These are phyloP conservation scores for Peromyscus melanophrys DNA, from an alignment of 2,797 vertebrate species.

Conservation along the genomic window DNA sequence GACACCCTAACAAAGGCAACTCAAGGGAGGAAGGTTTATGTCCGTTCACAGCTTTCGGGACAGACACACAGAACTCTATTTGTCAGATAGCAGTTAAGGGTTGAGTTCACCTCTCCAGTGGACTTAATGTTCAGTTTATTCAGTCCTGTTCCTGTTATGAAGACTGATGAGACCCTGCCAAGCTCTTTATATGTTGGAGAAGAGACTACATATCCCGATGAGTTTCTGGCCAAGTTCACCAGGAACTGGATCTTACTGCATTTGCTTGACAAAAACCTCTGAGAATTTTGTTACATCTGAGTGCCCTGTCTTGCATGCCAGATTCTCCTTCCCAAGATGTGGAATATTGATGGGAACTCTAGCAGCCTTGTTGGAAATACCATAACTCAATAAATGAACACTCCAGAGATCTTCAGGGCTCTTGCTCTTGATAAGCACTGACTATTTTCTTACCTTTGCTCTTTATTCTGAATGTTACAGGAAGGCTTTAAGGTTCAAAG, in stretches of 20 bases:
- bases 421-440: background rate
- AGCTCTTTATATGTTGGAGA: background rate
- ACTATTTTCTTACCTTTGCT: background rate
- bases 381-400: background rate
- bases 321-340: background rate
- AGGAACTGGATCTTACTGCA: background rate
- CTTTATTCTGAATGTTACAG: background rate
- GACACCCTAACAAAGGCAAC: background rate
- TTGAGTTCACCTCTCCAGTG: background rate
- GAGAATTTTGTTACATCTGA: background rate
- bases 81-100: background rate
- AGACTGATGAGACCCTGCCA: background rate
- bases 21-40: background rate
- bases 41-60: background rate
- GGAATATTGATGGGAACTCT: background rate
- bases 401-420: background rate
- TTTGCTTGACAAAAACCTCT: background rate
- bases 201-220: background rate
- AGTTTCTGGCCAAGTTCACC: background rate
- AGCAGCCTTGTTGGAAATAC: background rate
- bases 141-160: background rate
- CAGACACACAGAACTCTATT: background rate
- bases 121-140: background rate
- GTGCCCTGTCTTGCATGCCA: background rate
- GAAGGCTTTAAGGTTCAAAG: background rate